These are phyloP conservation scores for Leucoma salicis DNA, from an alignment of 2,888 invertebrate species.

Conservation along the genomic window DNA sequence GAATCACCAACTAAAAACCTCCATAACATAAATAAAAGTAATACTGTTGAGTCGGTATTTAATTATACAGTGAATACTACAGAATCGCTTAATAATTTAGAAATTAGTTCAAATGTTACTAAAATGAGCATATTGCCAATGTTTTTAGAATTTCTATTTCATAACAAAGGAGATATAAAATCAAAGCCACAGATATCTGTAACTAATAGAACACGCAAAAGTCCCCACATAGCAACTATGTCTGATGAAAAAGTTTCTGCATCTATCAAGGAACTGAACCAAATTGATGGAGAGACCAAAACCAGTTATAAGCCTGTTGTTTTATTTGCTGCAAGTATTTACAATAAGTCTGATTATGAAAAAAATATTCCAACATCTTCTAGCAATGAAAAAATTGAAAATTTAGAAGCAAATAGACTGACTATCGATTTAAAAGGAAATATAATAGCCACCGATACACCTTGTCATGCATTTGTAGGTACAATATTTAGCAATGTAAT, in stretches of 20 bases:
- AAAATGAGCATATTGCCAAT: slow-evolving; percentile 45
- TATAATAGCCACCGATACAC: slow-evolving; percentile 59
- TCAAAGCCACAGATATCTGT: slow-evolving; percentile 17
- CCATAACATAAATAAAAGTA: not conserved
- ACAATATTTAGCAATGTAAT: slow-evolving; percentile 58
- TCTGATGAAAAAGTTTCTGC: slow-evolving; percentile 12
- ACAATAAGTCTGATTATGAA: slow-evolving; percentile 17
- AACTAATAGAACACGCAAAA: slow-evolving; percentile 27
- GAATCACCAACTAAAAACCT: not conserved
- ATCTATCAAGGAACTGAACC: slow-evolving; percentile 7
- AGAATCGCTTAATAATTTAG: slow-evolving; percentile 9
- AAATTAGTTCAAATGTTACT: slow-evolving; percentile 18
- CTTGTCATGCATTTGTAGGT: slow-evolving; percentile 72
- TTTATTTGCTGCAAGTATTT: slow-evolving; percentile 39
- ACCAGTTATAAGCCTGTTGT: slow-evolving; percentile 35
- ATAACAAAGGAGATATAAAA: slow-evolving; percentile 29
- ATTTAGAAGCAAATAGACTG: slow-evolving; percentile 33
- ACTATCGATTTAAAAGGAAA: slow-evolving; percentile 69
- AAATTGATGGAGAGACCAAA: slow-evolving; percentile 9
- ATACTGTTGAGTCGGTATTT: not conserved
- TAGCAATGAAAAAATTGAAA: slow-evolving; percentile 1
- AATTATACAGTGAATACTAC: slow-evolving; percentile 10
- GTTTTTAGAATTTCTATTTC: slow-evolving; percentile 56
- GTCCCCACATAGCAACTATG: slow-evolving; percentile 15
- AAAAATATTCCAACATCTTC: not conserved